phyloP scores from a whole-genome alignment of 2,797 vertebrate genomes.

The Diglossa cyanea region DNA sequence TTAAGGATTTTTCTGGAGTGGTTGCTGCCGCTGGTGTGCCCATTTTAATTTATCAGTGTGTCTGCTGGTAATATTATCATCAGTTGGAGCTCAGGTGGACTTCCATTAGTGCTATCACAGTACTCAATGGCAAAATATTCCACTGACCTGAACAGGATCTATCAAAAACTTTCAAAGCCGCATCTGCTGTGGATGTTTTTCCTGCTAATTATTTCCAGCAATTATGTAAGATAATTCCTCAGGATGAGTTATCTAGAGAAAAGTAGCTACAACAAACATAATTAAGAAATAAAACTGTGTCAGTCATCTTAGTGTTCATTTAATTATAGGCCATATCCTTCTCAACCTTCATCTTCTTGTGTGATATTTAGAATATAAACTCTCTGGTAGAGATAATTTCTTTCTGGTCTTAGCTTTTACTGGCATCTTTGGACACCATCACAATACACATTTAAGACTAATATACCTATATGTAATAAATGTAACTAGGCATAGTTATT shows the following conservation, averaged over 20 bases:
- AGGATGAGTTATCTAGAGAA: background rate
- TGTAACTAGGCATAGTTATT: background rate
- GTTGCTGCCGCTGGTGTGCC: background rate
- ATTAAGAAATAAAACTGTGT: constrained; percentile 37
- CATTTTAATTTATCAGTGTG: constrained; percentile 47
- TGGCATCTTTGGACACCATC: background rate
- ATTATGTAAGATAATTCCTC: background rate
- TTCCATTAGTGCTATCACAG: constrained; percentile 8
- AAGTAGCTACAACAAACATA: background rate
- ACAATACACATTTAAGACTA: background rate
- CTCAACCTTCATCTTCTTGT: background rate
- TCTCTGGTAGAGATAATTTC: background rate
- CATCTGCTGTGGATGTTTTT: background rate
- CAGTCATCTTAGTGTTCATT: constrained; percentile 9
- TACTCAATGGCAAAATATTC: constrained; percentile 19
- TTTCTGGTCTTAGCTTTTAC: background rate
- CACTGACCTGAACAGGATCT: constrained; percentile 4
- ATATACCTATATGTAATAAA: background rate
- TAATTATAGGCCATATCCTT: background rate
- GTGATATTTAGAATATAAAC: background rate
- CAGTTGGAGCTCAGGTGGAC: constrained; percentile 27
- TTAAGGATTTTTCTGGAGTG: constrained; percentile 49
- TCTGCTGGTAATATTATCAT: constrained; percentile 32
- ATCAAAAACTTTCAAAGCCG: constrained; percentile 6
- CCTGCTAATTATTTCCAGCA: constrained; percentile 20